These are phyloP conservation scores for Vanessa tameamea DNA, from an alignment of 1,140 invertebrate species.

Conservation along the genomic window DNA sequence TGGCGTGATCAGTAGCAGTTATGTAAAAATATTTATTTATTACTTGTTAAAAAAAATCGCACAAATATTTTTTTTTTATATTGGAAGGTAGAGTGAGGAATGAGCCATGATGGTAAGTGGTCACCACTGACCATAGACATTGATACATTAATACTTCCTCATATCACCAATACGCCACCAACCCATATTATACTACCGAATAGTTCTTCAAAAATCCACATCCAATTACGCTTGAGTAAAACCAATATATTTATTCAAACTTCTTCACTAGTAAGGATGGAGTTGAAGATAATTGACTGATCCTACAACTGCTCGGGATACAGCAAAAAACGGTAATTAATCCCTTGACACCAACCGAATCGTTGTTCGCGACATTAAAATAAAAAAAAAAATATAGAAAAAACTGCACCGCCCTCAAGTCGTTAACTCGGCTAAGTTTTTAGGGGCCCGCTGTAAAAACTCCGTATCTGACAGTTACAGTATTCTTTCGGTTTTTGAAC, in stretches of 20 bases:
- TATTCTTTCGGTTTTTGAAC: slow-evolving; percentile 7
- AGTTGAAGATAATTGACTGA: slow-evolving; percentile 28
- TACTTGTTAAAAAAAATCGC: too few relatives aligned
- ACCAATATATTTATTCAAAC: not conserved
- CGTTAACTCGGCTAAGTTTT: slow-evolving; percentile 26
- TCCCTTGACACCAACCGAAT: slow-evolving; percentile 20
- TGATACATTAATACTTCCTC: too few relatives aligned
- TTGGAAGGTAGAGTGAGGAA: too few relatives aligned
- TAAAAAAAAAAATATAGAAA: slow-evolving; percentile 13
- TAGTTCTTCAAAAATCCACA: not conserved
- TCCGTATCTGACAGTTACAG: slow-evolving; percentile 8
- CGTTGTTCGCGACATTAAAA: slow-evolving; percentile 27
- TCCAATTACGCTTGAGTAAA: not conserved
- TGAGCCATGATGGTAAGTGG: too few relatives aligned
- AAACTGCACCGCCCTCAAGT: slow-evolving; percentile 8
- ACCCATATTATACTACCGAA: too few relatives aligned
- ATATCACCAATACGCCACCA: too few relatives aligned
- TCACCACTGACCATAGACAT: too few relatives aligned
- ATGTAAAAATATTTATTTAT: too few relatives aligned
- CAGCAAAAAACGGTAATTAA: slow-evolving; percentile 26
- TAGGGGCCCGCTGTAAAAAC: slow-evolving; percentile 2
- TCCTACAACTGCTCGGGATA: slow-evolving; percentile 26
- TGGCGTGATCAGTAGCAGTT: too few relatives aligned
- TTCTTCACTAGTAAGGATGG: not conserved
- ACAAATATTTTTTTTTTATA: too few relatives aligned